Base-by-base conservation (phyloP, 1,140 invertebrate species). In the Drosophila azteca region DNA sequence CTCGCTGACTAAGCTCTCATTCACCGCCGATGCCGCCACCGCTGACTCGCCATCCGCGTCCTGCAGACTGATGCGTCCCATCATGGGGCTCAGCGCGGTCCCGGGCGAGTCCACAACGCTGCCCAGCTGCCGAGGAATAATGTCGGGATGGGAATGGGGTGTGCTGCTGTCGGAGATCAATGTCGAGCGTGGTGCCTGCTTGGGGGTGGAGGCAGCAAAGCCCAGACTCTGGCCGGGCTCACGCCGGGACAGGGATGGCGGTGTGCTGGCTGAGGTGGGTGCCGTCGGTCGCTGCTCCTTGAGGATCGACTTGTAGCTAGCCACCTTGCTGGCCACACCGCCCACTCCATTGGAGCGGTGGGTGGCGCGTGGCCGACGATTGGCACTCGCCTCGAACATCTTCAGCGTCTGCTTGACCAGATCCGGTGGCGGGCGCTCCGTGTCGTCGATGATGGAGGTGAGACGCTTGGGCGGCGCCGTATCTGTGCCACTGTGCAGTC, bases 341-440 rank as follows among this genome's bases (percentile, higher is more conserved):
- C 94, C 94, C 9, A 93, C 94, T 6, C 93, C 93, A 35, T 93
- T 93, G 55, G 90, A 73, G 75, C 85, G 93, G 54, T 73, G 78
- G 2, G 77, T 57, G 0, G 61, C 31, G 6, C 89, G 91, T 22
- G 92, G 92, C 2, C 94, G 91, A 0, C 93, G 91, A 77, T 93
- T 92, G n/a, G 95, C 93, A 5, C 94, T 93, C 29, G 94, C 93
- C 90, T 98, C 97, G 92, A 98, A 98, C 80, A 97, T 95, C 77
- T 95, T 94, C 68, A 97, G 94, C 1, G 96, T 95, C 48, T 96
- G 96, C 81, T 96, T 96, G 43, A 97, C 96, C 49, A 97, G 94
- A 93, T 97, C 96, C 1, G 95, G 95, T 2, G 96, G 96, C 2
- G 97, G 97, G 17, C 97, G 93, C 72, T 97, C 96, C 0, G 94